Percentiles rank a stretch among this genome's conserved stretches.
phyloP scores from a whole-genome alignment of 2,113 vertebrate species.

The Scopus umbretta region DNA sequence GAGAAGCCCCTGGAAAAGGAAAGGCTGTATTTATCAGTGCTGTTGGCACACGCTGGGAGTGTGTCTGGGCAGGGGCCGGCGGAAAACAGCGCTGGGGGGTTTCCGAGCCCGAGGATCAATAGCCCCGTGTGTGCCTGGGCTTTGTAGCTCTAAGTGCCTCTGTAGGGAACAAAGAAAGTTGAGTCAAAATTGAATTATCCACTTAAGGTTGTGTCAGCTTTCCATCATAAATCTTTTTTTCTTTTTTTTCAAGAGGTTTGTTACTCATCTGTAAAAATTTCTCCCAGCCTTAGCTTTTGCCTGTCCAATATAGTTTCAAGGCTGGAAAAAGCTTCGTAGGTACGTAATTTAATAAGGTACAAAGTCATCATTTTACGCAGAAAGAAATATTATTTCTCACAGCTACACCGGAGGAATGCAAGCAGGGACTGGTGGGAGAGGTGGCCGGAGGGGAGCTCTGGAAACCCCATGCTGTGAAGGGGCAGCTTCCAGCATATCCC shows the following conservation, averaged over 20 bases:
- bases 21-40: neutral
- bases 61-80: neutral
- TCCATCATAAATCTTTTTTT: conserved; percentile 41
- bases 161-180: conserved; percentile 13
- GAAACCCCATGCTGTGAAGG: neutral
- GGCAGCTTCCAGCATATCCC: neutral
- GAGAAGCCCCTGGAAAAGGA: neutral
- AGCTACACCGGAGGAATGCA: no score
- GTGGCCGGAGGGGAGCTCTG: neutral
- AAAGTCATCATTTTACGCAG: neutral
- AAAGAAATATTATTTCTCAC: neutral
- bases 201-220: conserved; percentile 18
- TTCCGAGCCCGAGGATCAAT: neutral
- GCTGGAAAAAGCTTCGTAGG: neutral
- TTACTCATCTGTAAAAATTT: neutral
- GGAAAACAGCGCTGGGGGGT: neutral
- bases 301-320: fast-evolving
- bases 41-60: neutral
- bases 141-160: conserved; percentile 31
- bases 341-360: neutral
- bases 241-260: neutral
- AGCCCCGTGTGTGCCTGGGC: neutral
- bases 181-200: conserved; percentile 51
- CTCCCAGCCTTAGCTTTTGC: neutral
- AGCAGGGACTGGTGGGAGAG: fast-evolving